phyloP scores from a whole-genome alignment of 1,140 invertebrate genomes.

The Orius laevigatus region DNA sequence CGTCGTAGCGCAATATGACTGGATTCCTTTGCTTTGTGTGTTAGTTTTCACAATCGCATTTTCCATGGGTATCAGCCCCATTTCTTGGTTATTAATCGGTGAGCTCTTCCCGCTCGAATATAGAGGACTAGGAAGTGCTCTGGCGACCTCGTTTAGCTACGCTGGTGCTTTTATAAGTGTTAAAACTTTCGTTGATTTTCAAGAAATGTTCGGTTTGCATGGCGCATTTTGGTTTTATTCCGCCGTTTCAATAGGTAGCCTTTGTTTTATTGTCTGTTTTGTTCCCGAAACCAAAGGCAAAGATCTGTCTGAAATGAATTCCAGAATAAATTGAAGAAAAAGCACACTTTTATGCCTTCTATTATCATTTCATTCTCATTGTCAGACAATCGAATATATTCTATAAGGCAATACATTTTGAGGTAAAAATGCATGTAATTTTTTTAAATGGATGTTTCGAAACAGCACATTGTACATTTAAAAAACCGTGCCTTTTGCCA shows the following conservation, averaged over 20 bases:
- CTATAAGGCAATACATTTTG: too few relatives aligned
- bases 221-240: constrained; percentile 82
- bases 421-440: too few relatives aligned
- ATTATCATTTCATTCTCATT: too few relatives aligned
- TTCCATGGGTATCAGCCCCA: constrained; percentile 74
- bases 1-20: constrained; percentile 34
- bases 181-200: constrained; percentile 71
- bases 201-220: constrained; percentile 52
- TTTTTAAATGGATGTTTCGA: too few relatives aligned
- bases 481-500: too few relatives aligned
- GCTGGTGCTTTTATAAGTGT: constrained; percentile 75
- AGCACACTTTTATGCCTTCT: neutral
- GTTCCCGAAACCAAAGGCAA: constrained; percentile 83
- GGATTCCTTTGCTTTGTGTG: constrained; percentile 67
- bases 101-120: constrained; percentile 77
- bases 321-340: constrained; percentile 3
- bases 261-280: constrained; percentile 67
- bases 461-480: too few relatives aligned
- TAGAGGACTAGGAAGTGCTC: constrained; percentile 61
- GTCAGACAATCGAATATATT: too few relatives aligned
- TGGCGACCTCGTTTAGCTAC: constrained; percentile 74
- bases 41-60: constrained; percentile 68
- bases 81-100: constrained; percentile 72
- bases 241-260: constrained; percentile 59
- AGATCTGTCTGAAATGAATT: constrained; percentile 66